Base-by-base conservation (phyloP, 2,113 vertebrate species). In the Anhinga rufa region DNA sequence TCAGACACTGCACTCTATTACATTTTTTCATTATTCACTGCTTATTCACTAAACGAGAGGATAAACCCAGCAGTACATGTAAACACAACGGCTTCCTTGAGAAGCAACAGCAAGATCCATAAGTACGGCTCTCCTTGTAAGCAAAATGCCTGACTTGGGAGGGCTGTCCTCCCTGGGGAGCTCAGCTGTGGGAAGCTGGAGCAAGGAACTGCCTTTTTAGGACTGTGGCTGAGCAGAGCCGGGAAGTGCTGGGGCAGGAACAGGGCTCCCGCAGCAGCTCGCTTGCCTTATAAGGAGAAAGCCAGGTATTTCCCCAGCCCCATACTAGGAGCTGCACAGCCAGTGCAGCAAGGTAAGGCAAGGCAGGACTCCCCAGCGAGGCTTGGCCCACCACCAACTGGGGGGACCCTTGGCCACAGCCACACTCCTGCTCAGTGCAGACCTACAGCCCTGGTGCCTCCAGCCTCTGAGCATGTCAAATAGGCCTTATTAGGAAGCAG, bases 181-280 rank as follows among this genome's bases (percentile, higher is more conserved):
- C 90, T 48, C 49, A 5, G 78, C 96, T 74, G 61, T 69, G 94
- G 95, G 93, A 97, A 96, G 93, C 68, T 1, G 84, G 71, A 95
- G 91, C 89, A 52, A 88, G 96, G 97, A 96, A 94, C 95, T 95
- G 96, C 97, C 97, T 97, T 97, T 97, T 97, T 97, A 97, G 97
- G 97, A 34, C 26, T 29, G 62, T 3, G 71, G 54, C 86, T 90
- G 91, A 97, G 75, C 81, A 1, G 81, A 66, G 83, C 84, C 0
- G 14, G 91, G 84, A 93, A 92, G 88, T 0, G 51, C 88, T 22
- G 86, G 49, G 80, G 93, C 92, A 93, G 94, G 66, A 96, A 1
- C 83, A 4, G 57, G 69, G 83, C 88, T 75, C 88, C 20, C 1
- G 24, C 81, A 76, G 95, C 91, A 52, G 81, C 44, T 90, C 52